Evolutionary conservation across 2,888 invertebrate species (phyloP).

Genomic region (Sympetrum striolatum): DNA sequence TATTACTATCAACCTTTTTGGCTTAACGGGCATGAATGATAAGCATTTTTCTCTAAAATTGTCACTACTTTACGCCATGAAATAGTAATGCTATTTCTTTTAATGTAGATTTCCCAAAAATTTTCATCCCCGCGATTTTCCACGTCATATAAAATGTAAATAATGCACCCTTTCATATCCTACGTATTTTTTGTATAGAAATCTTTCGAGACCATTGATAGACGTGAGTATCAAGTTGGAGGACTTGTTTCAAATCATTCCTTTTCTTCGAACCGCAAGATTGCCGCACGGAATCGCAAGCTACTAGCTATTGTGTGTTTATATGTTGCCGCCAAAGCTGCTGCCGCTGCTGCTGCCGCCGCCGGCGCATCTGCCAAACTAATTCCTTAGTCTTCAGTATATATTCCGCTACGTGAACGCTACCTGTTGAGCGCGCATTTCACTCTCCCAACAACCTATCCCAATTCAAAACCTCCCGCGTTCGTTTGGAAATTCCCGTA

Average conservation of each 20-base stretch:
- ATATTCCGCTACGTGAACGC: neutral
- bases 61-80: no score
- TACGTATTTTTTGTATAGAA: no score
- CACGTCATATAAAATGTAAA: no score
- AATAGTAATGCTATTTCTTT: no score
- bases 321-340: neutral
- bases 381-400: neutral
- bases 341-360: neutral
- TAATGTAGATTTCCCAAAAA: no score
- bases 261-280: neutral
- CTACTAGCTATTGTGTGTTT: neutral
- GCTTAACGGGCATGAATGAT: no score
- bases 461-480: neutral
- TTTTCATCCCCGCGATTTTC: no score
- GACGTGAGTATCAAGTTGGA: neutral
- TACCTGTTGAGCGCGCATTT: neutral
- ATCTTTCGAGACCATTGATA: no score
- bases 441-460: neutral
- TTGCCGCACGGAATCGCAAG: conserved; percentile 6
- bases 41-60: no score
- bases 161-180: no score
- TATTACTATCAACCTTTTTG: no score
- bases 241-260: neutral
- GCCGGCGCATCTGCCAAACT: neutral
- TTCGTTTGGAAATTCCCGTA: no score